Conservation (phyloP, 2,888 invertebrate genomes). For the Sphaerophoria rueppellii region DNA sequence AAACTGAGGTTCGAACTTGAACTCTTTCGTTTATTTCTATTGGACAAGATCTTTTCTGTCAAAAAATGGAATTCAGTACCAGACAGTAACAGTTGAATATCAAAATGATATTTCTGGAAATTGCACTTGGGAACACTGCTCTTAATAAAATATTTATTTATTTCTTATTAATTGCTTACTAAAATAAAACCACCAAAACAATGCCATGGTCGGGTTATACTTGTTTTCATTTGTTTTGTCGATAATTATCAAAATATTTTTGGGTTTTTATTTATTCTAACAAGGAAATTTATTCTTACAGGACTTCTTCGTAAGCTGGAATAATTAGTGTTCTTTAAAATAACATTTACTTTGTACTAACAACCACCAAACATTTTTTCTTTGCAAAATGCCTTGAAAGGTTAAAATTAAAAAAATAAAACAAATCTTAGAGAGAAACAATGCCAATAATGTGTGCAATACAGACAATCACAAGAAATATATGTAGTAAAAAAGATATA, state of each 20-base stretch:
- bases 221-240: conserved; percentile 20
- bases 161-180: conserved; percentile 11
- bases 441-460: conserved; percentile 72
- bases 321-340: conserved; percentile 17
- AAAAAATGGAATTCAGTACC: background rate
- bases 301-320: conserved; percentile 53
- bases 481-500: conserved; percentile 13
- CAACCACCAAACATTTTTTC: conserved; percentile 62
- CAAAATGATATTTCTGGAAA: no score
- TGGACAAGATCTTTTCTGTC: no score
- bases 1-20: no score
- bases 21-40: no score
- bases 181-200: conserved; percentile 48
- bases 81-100: background rate
- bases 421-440: conserved; percentile 52
- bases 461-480: conserved; percentile 34
- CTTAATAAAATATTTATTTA: background rate
- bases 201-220: conserved; percentile 53
- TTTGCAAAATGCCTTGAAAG: conserved; percentile 67
- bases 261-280: conserved; percentile 24
- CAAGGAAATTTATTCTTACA: conserved; percentile 45
- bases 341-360: conserved; percentile 32
- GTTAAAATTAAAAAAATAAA: conserved; percentile 14
- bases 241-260: background rate
- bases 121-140: conserved; percentile 50